Conservation (phyloP, 2,888 invertebrate genomes). For the Hetaerina titia region DNA sequence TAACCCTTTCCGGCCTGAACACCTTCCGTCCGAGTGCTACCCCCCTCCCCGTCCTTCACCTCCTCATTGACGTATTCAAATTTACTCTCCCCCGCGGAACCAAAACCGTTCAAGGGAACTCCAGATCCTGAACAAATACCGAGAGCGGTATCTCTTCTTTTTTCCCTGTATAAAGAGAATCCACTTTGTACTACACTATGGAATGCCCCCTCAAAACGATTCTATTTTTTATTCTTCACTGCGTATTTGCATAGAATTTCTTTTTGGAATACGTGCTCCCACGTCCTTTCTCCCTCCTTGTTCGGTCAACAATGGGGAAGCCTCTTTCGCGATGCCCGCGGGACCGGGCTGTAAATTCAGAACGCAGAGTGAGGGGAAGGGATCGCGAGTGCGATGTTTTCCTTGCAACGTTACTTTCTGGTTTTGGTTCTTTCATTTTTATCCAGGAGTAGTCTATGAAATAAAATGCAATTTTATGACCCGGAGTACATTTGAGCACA, state of each 20-base stretch:
- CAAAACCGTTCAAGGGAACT: slow-evolving; percentile 8
- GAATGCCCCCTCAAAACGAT: slow-evolving; percentile 12
- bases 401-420: slow-evolving; percentile 13
- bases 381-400: background rate
- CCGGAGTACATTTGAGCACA: background rate
- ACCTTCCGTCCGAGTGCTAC: background rate
- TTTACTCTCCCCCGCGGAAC: background rate
- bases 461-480: background rate
- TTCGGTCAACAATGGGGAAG: background rate
- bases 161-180: background rate
- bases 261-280: background rate
- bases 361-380: background rate
- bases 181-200: slow-evolving; percentile 24
- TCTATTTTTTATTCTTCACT: background rate
- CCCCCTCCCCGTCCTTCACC: background rate
- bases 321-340: background rate
- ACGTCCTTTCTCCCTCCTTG: background rate
- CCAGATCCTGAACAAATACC: background rate
- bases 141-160: background rate
- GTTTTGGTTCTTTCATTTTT: background rate
- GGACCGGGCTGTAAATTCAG: background rate
- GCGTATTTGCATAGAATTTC: slow-evolving; percentile 30
- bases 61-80: background rate
- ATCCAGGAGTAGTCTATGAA: background rate
- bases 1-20: too few relatives aligned